Evolutionary conservation across 2,797 vertebrate species (phyloP).

Genomic region (Argyrosomus regius): DNA sequence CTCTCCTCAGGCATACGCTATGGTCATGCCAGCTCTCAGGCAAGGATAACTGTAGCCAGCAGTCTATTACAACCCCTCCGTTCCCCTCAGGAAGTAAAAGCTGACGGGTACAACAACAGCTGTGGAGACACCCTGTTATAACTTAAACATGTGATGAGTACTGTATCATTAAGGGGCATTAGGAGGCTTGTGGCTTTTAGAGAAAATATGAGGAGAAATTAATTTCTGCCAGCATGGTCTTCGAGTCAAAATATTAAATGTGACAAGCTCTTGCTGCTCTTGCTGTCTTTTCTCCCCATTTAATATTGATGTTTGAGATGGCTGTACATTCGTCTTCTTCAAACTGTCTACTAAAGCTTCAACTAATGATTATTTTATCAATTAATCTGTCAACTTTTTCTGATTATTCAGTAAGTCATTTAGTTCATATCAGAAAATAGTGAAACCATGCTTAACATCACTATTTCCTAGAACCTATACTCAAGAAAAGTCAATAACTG

Average conservation of each 20-base stretch:
- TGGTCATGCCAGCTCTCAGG: constrained; percentile 55
- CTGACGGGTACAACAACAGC: constrained; percentile 33
- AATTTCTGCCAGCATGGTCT: constrained; percentile 11
- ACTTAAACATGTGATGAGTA: constrained; percentile 34
- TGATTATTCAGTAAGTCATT: neutral
- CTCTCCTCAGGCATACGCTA: constrained; percentile 57
- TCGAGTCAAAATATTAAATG: constrained; percentile 5
- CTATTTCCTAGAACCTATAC: neutral
- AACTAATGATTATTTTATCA: neutral
- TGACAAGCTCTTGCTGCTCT: constrained; percentile 6
- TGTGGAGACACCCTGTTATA: constrained; percentile 41
- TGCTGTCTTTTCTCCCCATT: neutral
- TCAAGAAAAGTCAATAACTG: neutral
- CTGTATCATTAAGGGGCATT: constrained; percentile 22
- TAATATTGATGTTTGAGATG: neutral
- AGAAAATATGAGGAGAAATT: constrained; percentile 19
- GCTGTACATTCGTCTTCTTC: neutral
- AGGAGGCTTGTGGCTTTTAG: constrained; percentile 25
- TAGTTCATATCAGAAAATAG: neutral
- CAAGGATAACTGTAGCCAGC: constrained; percentile 58
- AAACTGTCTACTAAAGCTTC: neutral
- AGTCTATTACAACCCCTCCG: constrained; percentile 41
- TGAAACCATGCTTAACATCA: neutral
- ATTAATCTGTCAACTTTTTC: neutral
- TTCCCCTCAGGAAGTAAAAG: constrained; percentile 33